Base-by-base conservation (phyloP, 1,140 invertebrate genomes). In the Whitmania pigra region DNA sequence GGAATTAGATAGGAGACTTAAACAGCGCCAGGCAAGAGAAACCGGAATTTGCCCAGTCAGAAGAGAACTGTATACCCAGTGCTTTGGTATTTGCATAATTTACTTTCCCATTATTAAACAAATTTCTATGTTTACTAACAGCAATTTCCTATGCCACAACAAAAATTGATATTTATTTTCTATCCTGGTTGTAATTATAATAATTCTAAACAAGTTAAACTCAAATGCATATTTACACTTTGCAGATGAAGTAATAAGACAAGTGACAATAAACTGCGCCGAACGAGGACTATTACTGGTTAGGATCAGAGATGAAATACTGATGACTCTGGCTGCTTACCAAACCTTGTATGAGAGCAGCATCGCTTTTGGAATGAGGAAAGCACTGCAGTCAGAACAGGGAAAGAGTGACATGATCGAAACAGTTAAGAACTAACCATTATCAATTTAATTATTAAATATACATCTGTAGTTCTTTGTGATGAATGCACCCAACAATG, bases 11-110 rank as follows among this genome's bases (percentile, higher is more conserved):
- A 90, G 90, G 77, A 87, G 89, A 76, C 83, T 99, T 25, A 90
- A 95, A 79, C 90, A 94, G 79, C 85, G 89, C 71, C 91, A 94
- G 81, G 94, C 95, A 0, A 86, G 93, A 76, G 93, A 97, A 84
- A 96, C 93, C n/a, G 95, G 95, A 40, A 94, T 98, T 76, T 98
- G 95, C 84, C 93, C 94, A 0, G 89, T 97, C 66, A 85, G 95
- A 67, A 84, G 94, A 69, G 90, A 96, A 80, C 86, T 99, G 0
- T 98, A 97, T 79, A 91, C 91, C 1, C 94, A 98, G 82, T 94
- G 93, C 80, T 98, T 98, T 82, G 93, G 93, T 90, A 87, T 85
- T 79, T 77, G 17, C 5, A 20, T 31, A 0, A 25, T 68, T 29
- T 11, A 36, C 6, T 36, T 36, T 3, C 6, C 31, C 31, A 36